Evolutionary conservation across 35 echinoderm and acorn worm genomes (phyloP).

Genomic region (Holothuria glaberrima): DNA sequence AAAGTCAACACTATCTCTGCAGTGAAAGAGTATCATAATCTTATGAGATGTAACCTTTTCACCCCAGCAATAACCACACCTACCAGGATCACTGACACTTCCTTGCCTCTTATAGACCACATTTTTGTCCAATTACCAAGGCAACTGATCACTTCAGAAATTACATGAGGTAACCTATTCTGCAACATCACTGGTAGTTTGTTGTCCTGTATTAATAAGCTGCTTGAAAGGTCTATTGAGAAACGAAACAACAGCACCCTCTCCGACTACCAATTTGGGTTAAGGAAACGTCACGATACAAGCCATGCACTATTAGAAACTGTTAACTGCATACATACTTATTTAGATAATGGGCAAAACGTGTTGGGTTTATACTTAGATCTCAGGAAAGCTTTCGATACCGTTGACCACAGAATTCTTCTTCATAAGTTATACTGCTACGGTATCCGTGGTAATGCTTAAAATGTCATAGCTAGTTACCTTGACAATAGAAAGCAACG

Average conservation of each 20-base stretch:
- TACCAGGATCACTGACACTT: neutral
- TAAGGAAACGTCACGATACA: conserved; percentile 31
- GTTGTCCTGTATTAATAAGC: conserved; percentile 15
- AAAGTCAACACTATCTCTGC: neutral
- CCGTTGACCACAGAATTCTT: conserved; percentile 31
- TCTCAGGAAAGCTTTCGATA: conserved; percentile 27
- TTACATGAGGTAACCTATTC: neutral
- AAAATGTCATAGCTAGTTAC: conserved; percentile 3
- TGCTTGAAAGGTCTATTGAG: conserved; percentile 39
- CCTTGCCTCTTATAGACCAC: no score
- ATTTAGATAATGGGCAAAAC: neutral
- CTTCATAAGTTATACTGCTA: conserved; percentile 1
- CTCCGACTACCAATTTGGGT: conserved; percentile 7
- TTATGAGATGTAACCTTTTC: neutral
- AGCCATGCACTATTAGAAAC: conserved; percentile 13
- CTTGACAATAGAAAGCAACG: conserved; percentile 17
- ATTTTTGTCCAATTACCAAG: neutral
- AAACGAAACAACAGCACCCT: neutral
- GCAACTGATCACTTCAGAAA: neutral
- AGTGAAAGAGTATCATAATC: conserved; percentile 1
- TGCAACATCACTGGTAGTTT: neutral
- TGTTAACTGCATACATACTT: neutral
- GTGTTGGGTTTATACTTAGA: conserved; percentile 41
- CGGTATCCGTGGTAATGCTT: conserved; percentile 20
- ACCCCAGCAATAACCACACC: neutral